Base-by-base conservation (phyloP, 2,113 vertebrate genomes). In the Glaucidium brasilianum region DNA sequence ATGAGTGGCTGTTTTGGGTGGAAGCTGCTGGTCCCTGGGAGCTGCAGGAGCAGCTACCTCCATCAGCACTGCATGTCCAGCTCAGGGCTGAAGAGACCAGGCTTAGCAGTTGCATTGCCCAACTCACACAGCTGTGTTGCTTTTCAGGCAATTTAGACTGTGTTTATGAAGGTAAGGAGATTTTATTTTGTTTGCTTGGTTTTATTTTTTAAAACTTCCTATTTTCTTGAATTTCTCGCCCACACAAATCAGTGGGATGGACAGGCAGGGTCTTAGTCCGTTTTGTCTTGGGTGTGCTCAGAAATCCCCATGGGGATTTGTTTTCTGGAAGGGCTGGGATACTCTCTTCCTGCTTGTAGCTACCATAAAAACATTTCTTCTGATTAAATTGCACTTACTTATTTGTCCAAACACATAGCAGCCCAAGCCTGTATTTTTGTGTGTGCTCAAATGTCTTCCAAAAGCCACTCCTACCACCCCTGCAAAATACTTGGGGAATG, bases 381-480 rank as follows among this genome's bases (percentile, higher is more conserved):
- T 90, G 90, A 72, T 91, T 74, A 71, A 77, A 52, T 22, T 71
- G 29, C 59, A 30, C 77, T 93, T 85, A 59, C 56, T 96, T 96
- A 52, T 96, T 94, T 94, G 69, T 84, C 88, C 66, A 78, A 97
- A 84, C 73, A 72, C 84, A 68, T 21, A 87, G 43, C 76, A 74
- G 56, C 52, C 43, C 30, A 49, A 91, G 93, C 22, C 45, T 75
- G 66, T 68, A 3, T 92, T 92, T 94, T 64, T 89, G 60, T 68
- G 39, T 80, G 52, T 66, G 63, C 92, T 84, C 88, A 50, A 69
- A 81, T 19, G 45, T n/a, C 72, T 95, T 94, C 83, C 75, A 95
- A 78, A 94, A 90, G 79, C 88, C 91, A 49, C 94, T 95, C 94
- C 96, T 87, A 84, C 92, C 96, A 86, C 83, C 96, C 91, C 94